Percentiles rank a stretch among this genome's conserved stretches.
These are phyloP conservation scores for Nasonia longicornis DNA, from an alignment of 1,140 invertebrate species.

Conservation along the genomic window DNA sequence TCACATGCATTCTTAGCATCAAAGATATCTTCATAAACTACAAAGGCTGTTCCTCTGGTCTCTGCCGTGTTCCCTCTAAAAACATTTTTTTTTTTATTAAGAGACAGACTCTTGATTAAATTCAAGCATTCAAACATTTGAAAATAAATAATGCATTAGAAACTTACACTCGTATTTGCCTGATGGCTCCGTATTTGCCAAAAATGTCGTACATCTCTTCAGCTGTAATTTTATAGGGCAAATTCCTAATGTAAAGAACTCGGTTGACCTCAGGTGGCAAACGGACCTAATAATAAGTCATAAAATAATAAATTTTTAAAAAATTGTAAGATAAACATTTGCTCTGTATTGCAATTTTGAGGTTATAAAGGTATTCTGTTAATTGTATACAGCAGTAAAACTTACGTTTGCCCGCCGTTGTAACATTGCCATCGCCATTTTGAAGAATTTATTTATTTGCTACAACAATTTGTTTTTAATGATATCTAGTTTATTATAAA, in stretches of 20 bases:
- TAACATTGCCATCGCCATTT: constrained; percentile 73
- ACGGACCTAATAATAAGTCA: constrained; percentile 78
- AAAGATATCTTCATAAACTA: constrained; percentile 99
- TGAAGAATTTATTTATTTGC: constrained; percentile 43
- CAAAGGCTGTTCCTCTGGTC: constrained; percentile 98
- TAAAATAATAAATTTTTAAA: constrained; percentile 10
- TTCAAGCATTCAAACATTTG: neutral
- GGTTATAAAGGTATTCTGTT: constrained; percentile 18
- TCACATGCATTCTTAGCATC: constrained; percentile 99
- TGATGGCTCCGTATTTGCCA: constrained; percentile 99
- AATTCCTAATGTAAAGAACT: constrained; percentile 96
- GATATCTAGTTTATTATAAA: too few species aligned
- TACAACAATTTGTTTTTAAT: too few species aligned
- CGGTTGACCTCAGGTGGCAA: constrained; percentile 98
- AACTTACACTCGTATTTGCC: constrained; percentile 98
- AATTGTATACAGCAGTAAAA: constrained; percentile 37
- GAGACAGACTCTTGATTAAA: neutral
- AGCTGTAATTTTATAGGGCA: constrained; percentile 99
- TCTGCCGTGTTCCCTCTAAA: constrained; percentile 96
- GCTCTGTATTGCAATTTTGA: neutral
- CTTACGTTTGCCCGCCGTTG: constrained; percentile 74
- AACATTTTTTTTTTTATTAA: constrained; percentile 29
- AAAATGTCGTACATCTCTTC: constrained; percentile 99
- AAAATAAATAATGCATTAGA: constrained; percentile 16
- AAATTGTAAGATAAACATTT: neutral